Percentiles rank a stretch among this genome's conserved stretches.
Evolutionary conservation across 2,113 vertebrate genomes (phyloP).

Genomic region (Phaetusa simplex): DNA sequence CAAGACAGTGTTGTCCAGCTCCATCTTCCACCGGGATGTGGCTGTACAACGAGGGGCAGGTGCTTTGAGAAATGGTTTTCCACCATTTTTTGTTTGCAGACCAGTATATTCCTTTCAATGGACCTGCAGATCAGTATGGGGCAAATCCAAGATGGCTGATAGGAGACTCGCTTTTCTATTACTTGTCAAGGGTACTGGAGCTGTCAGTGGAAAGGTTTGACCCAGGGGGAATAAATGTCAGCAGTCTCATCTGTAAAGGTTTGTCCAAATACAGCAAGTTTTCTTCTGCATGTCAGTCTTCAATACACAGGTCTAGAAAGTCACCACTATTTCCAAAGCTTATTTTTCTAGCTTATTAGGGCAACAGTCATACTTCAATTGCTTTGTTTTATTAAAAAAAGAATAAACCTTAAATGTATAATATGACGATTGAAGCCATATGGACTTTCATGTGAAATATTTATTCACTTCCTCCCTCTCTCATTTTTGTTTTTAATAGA

Average conservation of each 20-base stretch:
- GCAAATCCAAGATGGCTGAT: not conserved
- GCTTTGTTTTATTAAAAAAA: not conserved
- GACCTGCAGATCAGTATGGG: too few species aligned
- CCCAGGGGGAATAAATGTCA: not conserved
- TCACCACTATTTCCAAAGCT: not conserved
- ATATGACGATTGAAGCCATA: not conserved
- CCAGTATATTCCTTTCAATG: not conserved
- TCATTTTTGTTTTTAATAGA: not conserved
- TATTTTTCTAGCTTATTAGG: not conserved
- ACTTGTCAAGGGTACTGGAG: not conserved
- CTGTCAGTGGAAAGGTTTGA: not conserved
- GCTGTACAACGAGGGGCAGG: not conserved
- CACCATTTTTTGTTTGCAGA: not conserved
- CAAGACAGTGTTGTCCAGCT: not conserved
- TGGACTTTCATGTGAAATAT: not conserved
- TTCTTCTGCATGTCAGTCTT: not conserved
- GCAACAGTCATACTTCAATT: not conserved
- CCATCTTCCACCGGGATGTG: not conserved
- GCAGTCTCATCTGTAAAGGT: not conserved
- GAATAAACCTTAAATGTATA: not conserved
- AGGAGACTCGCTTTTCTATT: not conserved
- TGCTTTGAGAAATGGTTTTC: not conserved
- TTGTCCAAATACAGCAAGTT: not conserved
- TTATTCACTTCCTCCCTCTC: not conserved
- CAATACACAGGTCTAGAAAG: not conserved